Evolutionary conservation across 2,797 vertebrate species (phyloP), one percentile per base, ranked within the genome.

Genomic region (Alcedo quadribrachys): DNA sequence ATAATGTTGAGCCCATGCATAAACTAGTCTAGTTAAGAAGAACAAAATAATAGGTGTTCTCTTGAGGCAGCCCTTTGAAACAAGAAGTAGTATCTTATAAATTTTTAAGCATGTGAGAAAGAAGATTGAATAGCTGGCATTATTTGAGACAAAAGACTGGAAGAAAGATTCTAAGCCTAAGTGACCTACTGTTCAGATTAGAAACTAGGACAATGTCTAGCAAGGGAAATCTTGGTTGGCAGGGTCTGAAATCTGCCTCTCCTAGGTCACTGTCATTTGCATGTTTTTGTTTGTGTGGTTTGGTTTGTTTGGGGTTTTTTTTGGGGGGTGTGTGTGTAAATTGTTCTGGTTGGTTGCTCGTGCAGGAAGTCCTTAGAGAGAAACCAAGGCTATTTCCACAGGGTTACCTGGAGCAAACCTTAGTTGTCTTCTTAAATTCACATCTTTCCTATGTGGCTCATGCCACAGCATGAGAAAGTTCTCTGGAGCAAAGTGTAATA

Each of bases 1-100:
- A 80, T 84, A 74, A 54, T 43, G 27, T 80, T 92, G 82, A 89
- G 61, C 33, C 65, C 8, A 4, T 85, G 68, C 68, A 71, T 91
- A 89, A 85, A 77, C 89, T 77, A 33, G 67, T 74, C 53, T 91
- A 51, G 94, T 83, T 94, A 84, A 79, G 82, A 70, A 43, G 77
- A 70, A 35, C 57, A 85, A 86, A 91, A 89, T 82, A 90, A 77
- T 74, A 63, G 74, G 54, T 71, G 57, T 68, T 95, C 79, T 90
- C 84, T 77, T 71, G 81, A 92, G 92, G 79, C 65, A 93, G 33
- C 57, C n/a, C 45, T 77, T 87, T 80, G 66, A 79, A 92, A 81
- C 14, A 69, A 89, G 71, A 87, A 67, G 42, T 92, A 89, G n/a
- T 85, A 73, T 68, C 82, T 80, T 74, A 75, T 9, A 74, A 32